A percentile compares a stretch with the other conserved stretches of the same genome.
These are phyloP conservation scores for Dipodomys stephensi DNA, from an alignment of 2,113 vertebrate genomes.

Conservation along the genomic window DNA sequence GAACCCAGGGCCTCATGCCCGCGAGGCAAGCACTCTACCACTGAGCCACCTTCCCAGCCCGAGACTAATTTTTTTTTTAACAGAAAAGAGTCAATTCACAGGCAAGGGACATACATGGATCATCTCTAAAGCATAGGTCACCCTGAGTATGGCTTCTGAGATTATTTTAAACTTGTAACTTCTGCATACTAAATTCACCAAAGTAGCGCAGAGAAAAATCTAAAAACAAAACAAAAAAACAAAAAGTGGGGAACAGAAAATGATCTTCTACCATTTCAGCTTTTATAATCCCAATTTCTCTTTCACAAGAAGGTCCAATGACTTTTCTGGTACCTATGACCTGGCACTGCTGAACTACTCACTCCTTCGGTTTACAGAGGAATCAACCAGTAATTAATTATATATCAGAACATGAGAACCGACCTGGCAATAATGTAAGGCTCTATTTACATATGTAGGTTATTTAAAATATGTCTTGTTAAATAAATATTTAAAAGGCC, in stretches of 20 bases:
- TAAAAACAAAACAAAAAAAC: neutral
- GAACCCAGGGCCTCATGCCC: too few species aligned
- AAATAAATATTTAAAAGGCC: constrained; percentile 90
- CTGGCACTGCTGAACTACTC: constrained; percentile 81
- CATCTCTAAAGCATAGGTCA: neutral
- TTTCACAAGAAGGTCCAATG: constrained; percentile 57
- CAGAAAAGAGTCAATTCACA: too few species aligned
- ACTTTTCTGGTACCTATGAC: constrained; percentile 71
- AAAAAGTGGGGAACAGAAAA: neutral
- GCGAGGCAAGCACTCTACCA: too few species aligned
- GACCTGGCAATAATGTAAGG: constrained; percentile 85
- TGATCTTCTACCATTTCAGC: neutral
- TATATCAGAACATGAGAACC: constrained; percentile 86
- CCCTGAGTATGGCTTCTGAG: neutral
- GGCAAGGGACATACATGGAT: accelerated
- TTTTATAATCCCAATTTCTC: neutral
- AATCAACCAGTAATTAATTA: constrained; percentile 84
- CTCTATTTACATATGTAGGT: constrained; percentile 86
- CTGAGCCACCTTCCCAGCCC: too few species aligned
- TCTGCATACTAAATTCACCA: neutral
- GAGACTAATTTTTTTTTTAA: too few species aligned
- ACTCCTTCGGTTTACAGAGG: constrained; percentile 81
- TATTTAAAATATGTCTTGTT: constrained; percentile 88
- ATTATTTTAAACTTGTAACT: neutral
- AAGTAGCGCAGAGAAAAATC: neutral